Percentiles rank a stretch among this genome's conserved stretches.
Conservation (phyloP, 2,888 invertebrate genomes). For the Apotomis capreana region DNA sequence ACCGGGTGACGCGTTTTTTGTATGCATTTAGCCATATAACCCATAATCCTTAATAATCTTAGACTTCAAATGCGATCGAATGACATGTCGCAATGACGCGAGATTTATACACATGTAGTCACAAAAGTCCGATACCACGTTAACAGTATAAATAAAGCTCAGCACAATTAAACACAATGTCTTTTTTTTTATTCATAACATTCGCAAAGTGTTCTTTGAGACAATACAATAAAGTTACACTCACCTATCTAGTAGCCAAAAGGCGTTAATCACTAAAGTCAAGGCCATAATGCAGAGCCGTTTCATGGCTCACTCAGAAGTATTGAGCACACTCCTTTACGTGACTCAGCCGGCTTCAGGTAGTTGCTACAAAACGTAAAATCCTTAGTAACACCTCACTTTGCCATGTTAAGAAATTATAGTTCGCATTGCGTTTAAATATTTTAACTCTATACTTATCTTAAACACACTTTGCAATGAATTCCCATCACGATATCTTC, state of each 20-base stretch:
- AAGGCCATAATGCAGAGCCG: constrained; percentile 55
- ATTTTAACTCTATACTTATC: constrained; percentile 64
- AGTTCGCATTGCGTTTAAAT: constrained; percentile 64
- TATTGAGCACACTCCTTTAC: constrained; percentile 54
- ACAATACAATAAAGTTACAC: constrained; percentile 54
- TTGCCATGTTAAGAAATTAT: constrained; percentile 52
- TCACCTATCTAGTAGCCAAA: constrained; percentile 65
- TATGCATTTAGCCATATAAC: too few species aligned
- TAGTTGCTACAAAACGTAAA: constrained; percentile 77
- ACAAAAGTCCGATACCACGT: constrained; percentile 55
- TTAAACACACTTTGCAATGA: constrained; percentile 52
- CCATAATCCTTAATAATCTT: too few species aligned
- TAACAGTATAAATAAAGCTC: constrained; percentile 39
- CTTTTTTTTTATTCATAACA: constrained; percentile 45
- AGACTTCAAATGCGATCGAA: too few species aligned
- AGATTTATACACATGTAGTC: constrained; percentile 57
- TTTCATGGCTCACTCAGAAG: constrained; percentile 56
- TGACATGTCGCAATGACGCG: neutral
- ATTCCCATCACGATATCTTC: constrained; percentile 48
- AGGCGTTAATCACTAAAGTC: constrained; percentile 53
- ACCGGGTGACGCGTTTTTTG: too few species aligned
- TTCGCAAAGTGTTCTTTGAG: constrained; percentile 57
- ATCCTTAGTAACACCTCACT: constrained; percentile 68
- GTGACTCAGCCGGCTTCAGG: constrained; percentile 71
- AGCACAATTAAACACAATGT: constrained; percentile 49